Evolutionary conservation across 37 sponge, comb jelly and placozoan genomes (phyloP).

Genomic region (Cladorhizidae sp.): DNA sequence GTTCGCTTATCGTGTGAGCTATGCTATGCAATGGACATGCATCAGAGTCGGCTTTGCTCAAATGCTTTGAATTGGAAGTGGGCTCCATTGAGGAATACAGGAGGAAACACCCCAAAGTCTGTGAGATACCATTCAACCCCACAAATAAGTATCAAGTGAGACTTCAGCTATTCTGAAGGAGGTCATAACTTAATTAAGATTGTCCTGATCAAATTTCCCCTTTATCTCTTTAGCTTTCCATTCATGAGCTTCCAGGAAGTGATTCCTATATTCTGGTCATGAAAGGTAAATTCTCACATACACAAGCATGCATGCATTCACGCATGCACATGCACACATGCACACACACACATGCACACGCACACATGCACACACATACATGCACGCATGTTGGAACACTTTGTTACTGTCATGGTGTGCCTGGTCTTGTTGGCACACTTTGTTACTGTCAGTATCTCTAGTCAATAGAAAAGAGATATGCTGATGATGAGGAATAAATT

Average conservation of each 20-base stretch:
- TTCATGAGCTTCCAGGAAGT: slow-evolving; percentile 76
- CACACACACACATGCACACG: slow-evolving; percentile 8
- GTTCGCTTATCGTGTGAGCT: no score
- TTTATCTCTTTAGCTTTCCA: slow-evolving; percentile 72
- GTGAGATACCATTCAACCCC: slow-evolving; percentile 97
- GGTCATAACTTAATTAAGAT: no score
- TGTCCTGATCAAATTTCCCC: no score
- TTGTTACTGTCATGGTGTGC: no score
- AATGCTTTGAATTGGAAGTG: slow-evolving; percentile 87
- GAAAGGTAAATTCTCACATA: slow-evolving; percentile 50
- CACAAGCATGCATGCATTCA: neutral
- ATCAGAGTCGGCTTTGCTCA: slow-evolving; percentile 92
- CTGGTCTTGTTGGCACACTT: no score
- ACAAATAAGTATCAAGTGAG: slow-evolving; percentile 87
- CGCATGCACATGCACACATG: neutral
- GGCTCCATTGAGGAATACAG: slow-evolving; percentile 57
- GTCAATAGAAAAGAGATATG: no score
- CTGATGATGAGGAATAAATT: no score
- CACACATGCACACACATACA: slow-evolving; percentile 28
- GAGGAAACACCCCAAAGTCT: slow-evolving; percentile 70
- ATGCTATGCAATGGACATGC: slow-evolving; percentile 95
- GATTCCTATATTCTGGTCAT: slow-evolving; percentile 84
- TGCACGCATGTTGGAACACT: neutral
- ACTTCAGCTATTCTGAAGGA: neutral
- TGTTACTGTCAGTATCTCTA: no score